Base-by-base conservation (phyloP, 2,888 invertebrate genomes). In the Cheilosia grossa region DNA sequence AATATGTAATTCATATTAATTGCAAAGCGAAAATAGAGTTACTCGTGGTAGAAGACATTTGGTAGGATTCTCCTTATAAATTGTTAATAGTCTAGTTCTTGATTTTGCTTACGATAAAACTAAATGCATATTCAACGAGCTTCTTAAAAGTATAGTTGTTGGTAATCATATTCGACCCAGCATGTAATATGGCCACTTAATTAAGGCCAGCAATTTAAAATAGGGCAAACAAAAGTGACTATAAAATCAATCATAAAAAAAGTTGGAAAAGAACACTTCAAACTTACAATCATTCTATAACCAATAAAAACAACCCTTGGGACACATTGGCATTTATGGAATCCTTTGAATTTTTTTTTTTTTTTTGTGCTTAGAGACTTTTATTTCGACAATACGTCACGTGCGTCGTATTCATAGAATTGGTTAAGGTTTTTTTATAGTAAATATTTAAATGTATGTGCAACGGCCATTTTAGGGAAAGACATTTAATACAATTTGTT, bases 331-430 rank as follows among this genome's bases (percentile, higher is more conserved):
- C 67, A 59, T 53, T 53, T 67, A 75, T 53, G 49, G 42, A 53
- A 61, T 67, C 77, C 77, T 69, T 69, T 69, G 24, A 44, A 66
- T 37, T 49, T 47, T 10, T 19, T 42, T 64, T 59, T 59, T 75
- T 61, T 61, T 69, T 42, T 69, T 69, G 53, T 37, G 15, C 17
- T 27, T 15, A 59, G n/a, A 69, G 61, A 54, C 54, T 63, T 69
- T 69, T 56, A 40, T 77, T 77, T 61, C 61, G 33, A 69, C 69
- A 78, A 67, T 78, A 69, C 47, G 77, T 78, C 77, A 78, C 77
- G n/a, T n/a, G n/a, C n/a, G 77, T 78, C 64, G 61, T 78, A 61
- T 77, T 51, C 77, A 78, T 78, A 70, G 70, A 78, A 78, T 78
- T 69, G 69, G 70, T 70, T 70, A 70, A 78, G 54, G 69, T 69